These are phyloP conservation scores for Halictus rubicundus DNA, from an alignment of 1,140 invertebrate species.

Conservation along the genomic window DNA sequence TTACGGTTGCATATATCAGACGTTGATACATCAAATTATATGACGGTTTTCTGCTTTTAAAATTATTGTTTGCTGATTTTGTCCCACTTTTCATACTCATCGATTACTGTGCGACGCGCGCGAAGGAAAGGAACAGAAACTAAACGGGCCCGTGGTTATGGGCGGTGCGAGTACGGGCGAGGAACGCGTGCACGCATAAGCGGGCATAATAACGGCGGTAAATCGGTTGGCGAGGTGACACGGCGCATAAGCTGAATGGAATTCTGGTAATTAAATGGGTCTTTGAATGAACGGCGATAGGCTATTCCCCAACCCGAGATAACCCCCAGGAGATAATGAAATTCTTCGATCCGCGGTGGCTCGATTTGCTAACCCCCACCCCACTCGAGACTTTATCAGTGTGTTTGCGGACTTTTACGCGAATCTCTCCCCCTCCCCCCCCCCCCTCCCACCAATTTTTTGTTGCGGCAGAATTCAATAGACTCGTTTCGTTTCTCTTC, in stretches of 20 bases:
- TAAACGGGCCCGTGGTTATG: not conserved
- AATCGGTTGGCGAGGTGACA: constrained; percentile 18
- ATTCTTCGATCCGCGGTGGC: constrained; percentile 49
- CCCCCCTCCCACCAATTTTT: too few relatives aligned
- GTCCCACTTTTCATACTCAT: too few relatives aligned
- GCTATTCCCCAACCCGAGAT: constrained; percentile 53
- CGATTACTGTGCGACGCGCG: too few relatives aligned
- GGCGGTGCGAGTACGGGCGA: not conserved
- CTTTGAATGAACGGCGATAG: constrained; percentile 50
- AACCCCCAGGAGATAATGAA: constrained; percentile 45
- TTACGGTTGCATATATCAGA: too few relatives aligned
- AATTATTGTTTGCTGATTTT: too few relatives aligned
- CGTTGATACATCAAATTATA: too few relatives aligned
- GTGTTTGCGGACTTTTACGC: constrained; percentile 11
- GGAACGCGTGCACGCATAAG: constrained; percentile 4
- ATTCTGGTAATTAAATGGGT: constrained; percentile 56
- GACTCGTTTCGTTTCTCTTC: constrained; percentile 19
- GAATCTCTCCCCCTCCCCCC: too few relatives aligned
- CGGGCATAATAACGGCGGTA: constrained; percentile 14
- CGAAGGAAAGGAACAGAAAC: not conserved
- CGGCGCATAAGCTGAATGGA: constrained; percentile 45
- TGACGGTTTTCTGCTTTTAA: too few relatives aligned
- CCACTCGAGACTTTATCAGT: constrained; percentile 12
- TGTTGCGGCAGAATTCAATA: constrained; percentile 26
- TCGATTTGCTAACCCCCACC: constrained; percentile 21